These are phyloP conservation scores for Euzophera pinguis DNA, from an alignment of 2,888 invertebrate genomes.

Conservation along the genomic window DNA sequence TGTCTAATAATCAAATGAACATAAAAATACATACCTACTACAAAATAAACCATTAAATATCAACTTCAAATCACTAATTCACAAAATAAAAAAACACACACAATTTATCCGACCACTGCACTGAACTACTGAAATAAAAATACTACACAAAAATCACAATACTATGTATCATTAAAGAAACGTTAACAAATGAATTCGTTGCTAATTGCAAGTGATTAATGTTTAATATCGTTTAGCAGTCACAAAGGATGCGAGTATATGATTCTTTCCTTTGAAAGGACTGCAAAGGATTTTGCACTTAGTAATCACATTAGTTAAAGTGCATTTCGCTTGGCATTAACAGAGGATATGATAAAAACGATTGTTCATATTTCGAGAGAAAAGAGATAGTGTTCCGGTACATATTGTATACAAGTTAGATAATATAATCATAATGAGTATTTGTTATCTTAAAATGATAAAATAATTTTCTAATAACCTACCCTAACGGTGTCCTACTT, in stretches of 20 bases:
- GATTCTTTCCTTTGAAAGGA: background rate
- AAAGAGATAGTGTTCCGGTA: background rate
- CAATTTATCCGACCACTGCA: background rate
- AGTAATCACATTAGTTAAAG: conserved; percentile 2
- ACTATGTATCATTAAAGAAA: background rate
- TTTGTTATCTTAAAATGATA: background rate
- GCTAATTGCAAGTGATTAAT: background rate
- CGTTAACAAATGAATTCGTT: background rate
- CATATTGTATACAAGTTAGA: conserved; percentile 1
- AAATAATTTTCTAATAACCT: background rate
- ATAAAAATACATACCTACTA: background rate
- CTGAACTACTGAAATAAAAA: background rate
- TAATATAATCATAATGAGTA: conserved; percentile 1
- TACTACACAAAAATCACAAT: background rate
- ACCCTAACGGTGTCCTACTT: background rate
- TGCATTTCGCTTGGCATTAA: conserved; percentile 2
- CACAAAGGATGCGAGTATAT: background rate
- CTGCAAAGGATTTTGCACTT: background rate
- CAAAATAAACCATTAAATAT: background rate
- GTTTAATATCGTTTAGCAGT: background rate
- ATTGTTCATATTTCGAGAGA: conserved; percentile 13
- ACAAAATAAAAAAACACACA: background rate
- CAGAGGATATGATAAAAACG: conserved; percentile 41
- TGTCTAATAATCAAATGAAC: too few species aligned
- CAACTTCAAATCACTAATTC: background rate